These are phyloP conservation scores for Ochotona curzoniae DNA, from an alignment of 2,113 vertebrate species.

Conservation along the genomic window DNA sequence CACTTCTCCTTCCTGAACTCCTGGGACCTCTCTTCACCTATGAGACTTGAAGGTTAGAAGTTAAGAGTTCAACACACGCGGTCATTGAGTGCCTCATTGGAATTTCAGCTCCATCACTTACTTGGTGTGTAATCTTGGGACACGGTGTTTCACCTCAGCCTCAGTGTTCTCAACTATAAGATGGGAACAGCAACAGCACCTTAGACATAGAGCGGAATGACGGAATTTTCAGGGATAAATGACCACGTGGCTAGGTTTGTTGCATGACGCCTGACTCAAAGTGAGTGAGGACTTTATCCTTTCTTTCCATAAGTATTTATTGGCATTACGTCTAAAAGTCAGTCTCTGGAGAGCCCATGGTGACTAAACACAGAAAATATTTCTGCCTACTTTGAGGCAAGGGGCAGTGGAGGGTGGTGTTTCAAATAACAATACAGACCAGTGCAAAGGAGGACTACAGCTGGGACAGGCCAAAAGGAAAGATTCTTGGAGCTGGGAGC, in stretches of 20 bases:
- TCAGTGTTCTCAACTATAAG: background rate
- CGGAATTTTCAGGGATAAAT: background rate
- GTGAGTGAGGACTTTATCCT: background rate
- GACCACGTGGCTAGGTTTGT: background rate
- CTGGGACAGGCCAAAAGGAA: background rate
- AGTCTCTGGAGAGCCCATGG: background rate
- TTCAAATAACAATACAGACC: background rate
- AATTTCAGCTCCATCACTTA: background rate
- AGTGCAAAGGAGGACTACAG: background rate
- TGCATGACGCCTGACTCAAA: background rate
- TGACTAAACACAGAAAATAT: background rate
- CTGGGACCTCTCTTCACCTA: background rate
- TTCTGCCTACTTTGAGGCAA: background rate
- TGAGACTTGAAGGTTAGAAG: background rate
- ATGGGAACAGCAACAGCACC: too few relatives aligned
- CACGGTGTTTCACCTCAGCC: background rate
- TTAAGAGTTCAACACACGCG: background rate
- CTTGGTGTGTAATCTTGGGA: background rate
- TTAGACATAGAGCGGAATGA: background rate
- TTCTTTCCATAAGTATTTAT: constrained; percentile 37
- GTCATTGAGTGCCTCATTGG: background rate
- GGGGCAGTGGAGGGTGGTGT: background rate
- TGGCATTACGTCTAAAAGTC: background rate
- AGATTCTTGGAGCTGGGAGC: background rate
- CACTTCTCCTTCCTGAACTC: background rate